Evolutionary conservation across 2,888 invertebrate species (phyloP).

Genomic region (Andrena praecox): DNA sequence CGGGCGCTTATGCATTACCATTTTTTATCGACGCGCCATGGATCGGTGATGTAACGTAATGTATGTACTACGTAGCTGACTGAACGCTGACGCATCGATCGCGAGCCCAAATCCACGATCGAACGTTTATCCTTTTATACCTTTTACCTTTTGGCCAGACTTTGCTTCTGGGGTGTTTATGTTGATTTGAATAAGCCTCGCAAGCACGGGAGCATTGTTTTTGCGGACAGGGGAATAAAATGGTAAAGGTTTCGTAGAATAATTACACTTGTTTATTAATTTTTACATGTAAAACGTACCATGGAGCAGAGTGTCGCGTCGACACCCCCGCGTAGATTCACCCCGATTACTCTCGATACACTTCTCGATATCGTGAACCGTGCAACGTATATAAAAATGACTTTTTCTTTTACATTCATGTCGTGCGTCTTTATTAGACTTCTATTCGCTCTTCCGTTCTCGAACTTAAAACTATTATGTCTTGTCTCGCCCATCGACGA

Average conservation of each 20-base stretch:
- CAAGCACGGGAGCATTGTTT: not conserved
- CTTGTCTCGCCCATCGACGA: constrained; percentile 42
- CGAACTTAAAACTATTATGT: constrained; percentile 37
- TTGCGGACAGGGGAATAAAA: not conserved
- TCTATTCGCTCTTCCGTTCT: constrained; percentile 39
- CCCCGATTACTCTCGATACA: constrained; percentile 67
- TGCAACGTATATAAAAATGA: constrained; percentile 69
- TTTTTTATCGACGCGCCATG: constrained; percentile 13
- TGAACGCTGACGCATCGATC: constrained; percentile 35
- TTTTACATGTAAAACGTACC: constrained; percentile 70
- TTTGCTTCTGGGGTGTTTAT: not conserved
- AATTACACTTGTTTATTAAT: constrained; percentile 70
- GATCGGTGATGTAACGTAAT: constrained; percentile 34
- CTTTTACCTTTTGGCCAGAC: not conserved
- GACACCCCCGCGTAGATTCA: constrained; percentile 24
- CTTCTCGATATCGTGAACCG: constrained; percentile 24
- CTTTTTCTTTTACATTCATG: constrained; percentile 63
- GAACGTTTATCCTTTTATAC: not conserved
- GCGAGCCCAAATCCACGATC: constrained; percentile 5
- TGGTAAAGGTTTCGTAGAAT: constrained; percentile 40
- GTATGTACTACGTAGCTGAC: constrained; percentile 8
- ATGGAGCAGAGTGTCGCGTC: constrained; percentile 49
- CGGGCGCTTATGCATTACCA: constrained; percentile 31
- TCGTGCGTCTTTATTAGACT: constrained; percentile 11
- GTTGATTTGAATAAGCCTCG: not conserved